Base-by-base conservation (phyloP, 2,888 invertebrate genomes). In the Diarsia rubi region DNA sequence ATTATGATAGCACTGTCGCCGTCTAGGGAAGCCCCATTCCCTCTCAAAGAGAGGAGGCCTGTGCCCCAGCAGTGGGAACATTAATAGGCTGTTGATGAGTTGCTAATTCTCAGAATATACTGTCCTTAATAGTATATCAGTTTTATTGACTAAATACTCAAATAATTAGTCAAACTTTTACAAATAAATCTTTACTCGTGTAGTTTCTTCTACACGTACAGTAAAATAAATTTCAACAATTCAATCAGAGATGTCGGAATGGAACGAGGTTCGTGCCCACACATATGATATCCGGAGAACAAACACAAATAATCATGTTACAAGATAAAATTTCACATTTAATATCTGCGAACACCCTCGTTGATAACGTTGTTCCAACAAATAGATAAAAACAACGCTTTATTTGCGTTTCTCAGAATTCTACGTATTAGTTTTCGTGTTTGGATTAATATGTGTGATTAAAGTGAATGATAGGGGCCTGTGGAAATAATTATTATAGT, bases 301-400 rank as follows among this genome's bases (percentile, higher is more conserved):
- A 83, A 81, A 81, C 67, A 79, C 67, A 75, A 81, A 80, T 75
- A 83, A 81, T 70, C 69, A 67, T 52, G 79, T 66, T 49, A 65
- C 59, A 68, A 82, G 82, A 84, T 84, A 82, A 82, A 81, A 72
- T 84, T 72, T 57, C 66, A 83, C 60, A 84, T 81, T 69, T 79
- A 81, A 83, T 83, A 82, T 73, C 69, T 67, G 42, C 80, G 59
- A 42, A 69, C 67, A 59, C 64, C 49, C 67, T 54, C 62, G 57
- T 52, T 81, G 85, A 82, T 84, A 82, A 70, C 49, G 45, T 27
- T 73, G 64, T 76, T 70, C 54, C 62, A 81, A 82, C 73, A 82
- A 45, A 69, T 59, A 63, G 67, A 71, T 84, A 69, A 82, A 78
- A 72, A 69, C 24, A 72, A 57, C 2, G 27, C 27, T 66, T 74